Percentiles rank a stretch among this genome's conserved stretches.
phyloP scores from a whole-genome alignment of 2,797 vertebrate species.

The Lutra lutra region DNA sequence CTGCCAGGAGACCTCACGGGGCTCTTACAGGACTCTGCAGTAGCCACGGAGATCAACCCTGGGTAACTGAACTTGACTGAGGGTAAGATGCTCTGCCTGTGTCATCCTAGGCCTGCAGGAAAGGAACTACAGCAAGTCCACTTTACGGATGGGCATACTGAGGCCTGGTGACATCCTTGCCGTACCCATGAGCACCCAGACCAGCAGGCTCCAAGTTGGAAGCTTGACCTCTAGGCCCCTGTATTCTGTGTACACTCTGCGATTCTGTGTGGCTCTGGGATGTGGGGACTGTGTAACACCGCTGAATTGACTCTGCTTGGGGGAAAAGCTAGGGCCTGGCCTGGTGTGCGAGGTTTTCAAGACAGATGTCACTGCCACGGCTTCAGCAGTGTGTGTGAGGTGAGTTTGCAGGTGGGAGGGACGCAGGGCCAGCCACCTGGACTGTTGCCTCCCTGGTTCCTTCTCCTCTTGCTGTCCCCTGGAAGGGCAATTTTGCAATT shows the following conservation, averaged over 20 bases:
- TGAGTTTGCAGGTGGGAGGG: not conserved
- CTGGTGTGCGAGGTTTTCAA: not conserved
- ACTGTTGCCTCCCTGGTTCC: not conserved
- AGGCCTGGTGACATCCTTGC: not conserved
- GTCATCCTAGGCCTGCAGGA: not conserved
- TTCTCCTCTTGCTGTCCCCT: too few relatives aligned
- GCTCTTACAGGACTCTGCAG: not conserved
- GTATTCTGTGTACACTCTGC: not conserved
- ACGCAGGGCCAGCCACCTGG: fast-evolving
- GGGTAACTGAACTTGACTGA: not conserved
- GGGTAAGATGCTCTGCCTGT: not conserved
- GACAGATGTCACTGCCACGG: not conserved
- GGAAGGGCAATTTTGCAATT: fast-evolving
- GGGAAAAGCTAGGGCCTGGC: not conserved
- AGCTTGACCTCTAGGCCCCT: not conserved
- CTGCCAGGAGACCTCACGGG: fast-evolving
- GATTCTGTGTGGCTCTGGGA: not conserved
- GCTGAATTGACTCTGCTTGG: not conserved
- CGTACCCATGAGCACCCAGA: not conserved
- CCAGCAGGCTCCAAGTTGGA: not conserved
- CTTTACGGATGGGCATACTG: not conserved
- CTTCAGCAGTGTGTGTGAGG: not conserved
- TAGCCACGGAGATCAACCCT: not conserved
- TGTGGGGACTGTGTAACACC: fast-evolving
- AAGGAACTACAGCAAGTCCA: not conserved